Base-by-base conservation (phyloP, 2,888 invertebrate species). In the Drosophila cracens region DNA sequence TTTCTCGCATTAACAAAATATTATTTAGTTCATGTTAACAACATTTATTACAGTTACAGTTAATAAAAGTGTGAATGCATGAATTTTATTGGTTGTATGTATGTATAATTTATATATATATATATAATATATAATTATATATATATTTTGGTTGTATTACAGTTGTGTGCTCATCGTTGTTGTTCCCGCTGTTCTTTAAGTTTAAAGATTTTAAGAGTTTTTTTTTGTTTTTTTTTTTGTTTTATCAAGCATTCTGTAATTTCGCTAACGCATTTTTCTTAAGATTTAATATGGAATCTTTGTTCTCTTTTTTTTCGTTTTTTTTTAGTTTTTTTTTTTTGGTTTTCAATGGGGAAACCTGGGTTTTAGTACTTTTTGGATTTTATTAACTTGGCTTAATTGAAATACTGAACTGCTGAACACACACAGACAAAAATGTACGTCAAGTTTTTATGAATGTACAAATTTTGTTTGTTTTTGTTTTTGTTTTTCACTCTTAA, bases 321-420 rank as follows among this genome's bases (percentile, higher is more conserved):
- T 38, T 16, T 18, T 54, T 61, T 29, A 76, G 31, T 63, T 40
- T 54, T 68, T 58, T 77, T 76, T 59, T 70, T 83, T 75, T 85
- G 70, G 75, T 78, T 86, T 81, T 57, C 81, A 70, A 27, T 77
- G 75, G 82, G 56, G 87, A 85, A 82, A 89, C 87, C 87, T 69
- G 80, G 80, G 75, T 70, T 74, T 76, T 74, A 79, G 64, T 71
- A 69, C 31, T 49, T 60, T 74, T 68, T 67, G 27, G 46, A 62
- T 56, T 73, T 70, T 46, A 52, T 63, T 79, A 68, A 77, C 74
- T 90, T 88, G 90, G 88, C 85, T 86, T 90, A 89, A 79, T 89
- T 85, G 78, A 85, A 90, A 90, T 90, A 89, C 88, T 90, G 83
- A 80, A 84, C 80, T 73, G 82, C 79, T 85, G 83, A 85, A 85